Conservation (phyloP, 2,113 vertebrate species). For the Thalassoma bifasciatum region DNA sequence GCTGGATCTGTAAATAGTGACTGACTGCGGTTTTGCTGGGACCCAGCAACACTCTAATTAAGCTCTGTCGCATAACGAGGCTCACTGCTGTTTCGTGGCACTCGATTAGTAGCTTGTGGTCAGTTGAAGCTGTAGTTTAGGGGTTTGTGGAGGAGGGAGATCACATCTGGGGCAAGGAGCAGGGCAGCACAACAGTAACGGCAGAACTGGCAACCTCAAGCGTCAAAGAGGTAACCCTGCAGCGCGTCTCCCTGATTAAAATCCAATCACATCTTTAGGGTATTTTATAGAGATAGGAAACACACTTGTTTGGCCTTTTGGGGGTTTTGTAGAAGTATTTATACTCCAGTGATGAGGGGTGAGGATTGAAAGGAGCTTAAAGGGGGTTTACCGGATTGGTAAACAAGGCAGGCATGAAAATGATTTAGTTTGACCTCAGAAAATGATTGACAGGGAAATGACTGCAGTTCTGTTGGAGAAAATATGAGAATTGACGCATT, state of each 20-base stretch:
- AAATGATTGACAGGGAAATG: slow-evolving; percentile 22
- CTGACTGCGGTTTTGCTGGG: slow-evolving; percentile 73
- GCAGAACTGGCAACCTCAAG: slow-evolving; percentile 39
- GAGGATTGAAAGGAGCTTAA: slow-evolving; percentile 35
- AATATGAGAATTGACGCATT: slow-evolving; percentile 10
- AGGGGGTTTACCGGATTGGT: slow-evolving; percentile 10
- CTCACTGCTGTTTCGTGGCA: slow-evolving; percentile 66
- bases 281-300: slow-evolving; percentile 49
- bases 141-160: slow-evolving; percentile 78
- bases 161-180: slow-evolving; percentile 65
- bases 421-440: slow-evolving; percentile 28
- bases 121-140: slow-evolving; percentile 65
- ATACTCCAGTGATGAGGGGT: slow-evolving; percentile 35
- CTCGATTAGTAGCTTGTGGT: slow-evolving; percentile 78
- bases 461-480: slow-evolving; percentile 16
- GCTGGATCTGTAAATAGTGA: slow-evolving; percentile 72
- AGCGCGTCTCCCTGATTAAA: slow-evolving; percentile 50
- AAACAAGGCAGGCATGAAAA: slow-evolving; percentile 36
- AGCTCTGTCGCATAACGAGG: slow-evolving; percentile 74
- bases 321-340: slow-evolving; percentile 40
- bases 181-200: slow-evolving; percentile 54
- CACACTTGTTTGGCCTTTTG: slow-evolving; percentile 25
- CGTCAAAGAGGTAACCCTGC: slow-evolving; percentile 32
- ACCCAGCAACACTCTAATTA: slow-evolving; percentile 78
- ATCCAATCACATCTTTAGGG: slow-evolving; percentile 49